These are phyloP conservation scores for Cheilinus undulatus DNA, from an alignment of 2,113 vertebrate genomes.

Conservation along the genomic window DNA sequence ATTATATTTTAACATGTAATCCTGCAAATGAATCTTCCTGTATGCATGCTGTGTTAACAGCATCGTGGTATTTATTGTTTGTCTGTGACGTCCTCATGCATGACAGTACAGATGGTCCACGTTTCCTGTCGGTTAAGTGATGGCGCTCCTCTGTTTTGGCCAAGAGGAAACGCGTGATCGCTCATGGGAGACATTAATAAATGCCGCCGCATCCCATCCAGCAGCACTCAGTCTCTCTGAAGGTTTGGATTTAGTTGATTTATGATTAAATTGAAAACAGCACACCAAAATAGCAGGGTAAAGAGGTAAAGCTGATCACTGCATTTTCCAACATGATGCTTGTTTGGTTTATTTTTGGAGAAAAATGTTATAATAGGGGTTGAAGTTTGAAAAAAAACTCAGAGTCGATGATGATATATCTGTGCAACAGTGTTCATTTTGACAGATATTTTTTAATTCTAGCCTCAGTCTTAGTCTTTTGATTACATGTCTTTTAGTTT, in stretches of 20 bases:
- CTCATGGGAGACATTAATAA: slow-evolving; percentile 64
- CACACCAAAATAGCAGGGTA: not conserved
- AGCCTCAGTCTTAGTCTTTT: too few relatives aligned
- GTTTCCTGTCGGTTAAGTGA: slow-evolving; percentile 68
- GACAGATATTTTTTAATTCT: too few relatives aligned
- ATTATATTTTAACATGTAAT: not conserved
- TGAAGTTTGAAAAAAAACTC: too few relatives aligned
- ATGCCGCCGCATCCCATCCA: not conserved
- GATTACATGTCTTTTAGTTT: too few relatives aligned
- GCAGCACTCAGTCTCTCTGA: slow-evolving; percentile 21
- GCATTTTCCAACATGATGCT: too few relatives aligned
- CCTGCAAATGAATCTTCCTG: slow-evolving; percentile 17
- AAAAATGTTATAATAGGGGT: too few relatives aligned
- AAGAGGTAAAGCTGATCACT: slow-evolving; percentile 7
- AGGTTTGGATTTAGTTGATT: slow-evolving; percentile 39
- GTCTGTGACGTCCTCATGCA: slow-evolving; percentile 3
- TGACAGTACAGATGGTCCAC: slow-evolving; percentile 70
- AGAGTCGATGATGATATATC: too few relatives aligned
- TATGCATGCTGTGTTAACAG: slow-evolving; percentile 12
- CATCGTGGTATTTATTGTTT: slow-evolving; percentile 33
- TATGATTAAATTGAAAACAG: slow-evolving; percentile 35
- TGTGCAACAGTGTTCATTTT: too few relatives aligned
- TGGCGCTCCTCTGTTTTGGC: slow-evolving; percentile 39
- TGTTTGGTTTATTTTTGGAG: too few relatives aligned
- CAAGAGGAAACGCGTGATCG: slow-evolving; percentile 49